Evolutionary conservation across 2,888 invertebrate species (phyloP).

Genomic region (Sipunculus nudus): DNA sequence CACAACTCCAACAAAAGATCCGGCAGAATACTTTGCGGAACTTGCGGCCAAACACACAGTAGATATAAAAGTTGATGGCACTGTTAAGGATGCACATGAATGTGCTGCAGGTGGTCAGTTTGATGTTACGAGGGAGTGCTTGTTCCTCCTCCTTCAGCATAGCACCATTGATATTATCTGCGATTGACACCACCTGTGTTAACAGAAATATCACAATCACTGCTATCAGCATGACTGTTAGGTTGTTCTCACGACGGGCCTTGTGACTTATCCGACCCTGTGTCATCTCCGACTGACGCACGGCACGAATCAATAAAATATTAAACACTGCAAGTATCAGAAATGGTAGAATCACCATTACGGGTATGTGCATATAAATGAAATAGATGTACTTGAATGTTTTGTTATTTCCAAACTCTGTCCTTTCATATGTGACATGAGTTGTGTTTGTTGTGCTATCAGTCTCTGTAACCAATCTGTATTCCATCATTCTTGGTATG

Average conservation of each 20-base stretch:
- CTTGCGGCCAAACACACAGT: conserved; percentile 59
- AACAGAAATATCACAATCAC: conserved; percentile 95
- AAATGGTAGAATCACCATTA: conserved; percentile 63
- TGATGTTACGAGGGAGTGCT: conserved; percentile 37
- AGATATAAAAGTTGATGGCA: conserved; percentile 60
- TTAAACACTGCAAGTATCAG: conserved; percentile 56
- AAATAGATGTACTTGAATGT: conserved; percentile 57
- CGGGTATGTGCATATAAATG: conserved; percentile 57
- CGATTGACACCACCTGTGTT: conserved; percentile 73
- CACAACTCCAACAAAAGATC: conserved; percentile 24
- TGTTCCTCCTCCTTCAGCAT: conserved; percentile 40
- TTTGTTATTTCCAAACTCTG: conserved; percentile 51
- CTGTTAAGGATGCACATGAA: conserved; percentile 59
- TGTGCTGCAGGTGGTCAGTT: conserved; percentile 51
- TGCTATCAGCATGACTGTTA: conserved; percentile 93
- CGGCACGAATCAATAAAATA: conserved; percentile 57
- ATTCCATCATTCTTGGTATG: conserved; percentile 74
- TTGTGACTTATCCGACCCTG: conserved; percentile 44
- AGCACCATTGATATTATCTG: conserved; percentile 60
- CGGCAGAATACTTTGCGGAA: conserved; percentile 49
- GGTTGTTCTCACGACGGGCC: conserved; percentile 81
- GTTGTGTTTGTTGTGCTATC: conserved; percentile 39
- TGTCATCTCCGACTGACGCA: conserved; percentile 47
- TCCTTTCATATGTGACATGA: conserved; percentile 37
- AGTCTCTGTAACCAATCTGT: conserved; percentile 40